Evolutionary conservation across 2,888 invertebrate species (phyloP).

Genomic region (Xanthia togata): DNA sequence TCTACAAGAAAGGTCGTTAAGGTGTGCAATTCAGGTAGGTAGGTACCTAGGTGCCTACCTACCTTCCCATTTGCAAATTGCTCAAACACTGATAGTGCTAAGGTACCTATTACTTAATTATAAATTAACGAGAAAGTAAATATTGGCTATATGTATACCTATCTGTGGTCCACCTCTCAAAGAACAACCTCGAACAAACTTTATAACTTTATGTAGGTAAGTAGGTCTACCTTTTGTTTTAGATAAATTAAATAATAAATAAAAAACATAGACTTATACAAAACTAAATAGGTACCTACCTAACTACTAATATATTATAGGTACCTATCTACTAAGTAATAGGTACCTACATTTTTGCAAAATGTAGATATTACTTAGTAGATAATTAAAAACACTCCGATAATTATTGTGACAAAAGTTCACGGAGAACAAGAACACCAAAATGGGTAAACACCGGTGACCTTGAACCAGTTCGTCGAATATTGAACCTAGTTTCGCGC

Average conservation of each 20-base stretch:
- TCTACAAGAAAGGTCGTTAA: background rate
- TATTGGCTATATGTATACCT: background rate
- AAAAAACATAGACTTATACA: too few relatives aligned
- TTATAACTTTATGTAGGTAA: too few relatives aligned
- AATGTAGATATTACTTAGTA: background rate
- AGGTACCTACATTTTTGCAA: background rate
- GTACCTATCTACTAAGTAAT: too few relatives aligned
- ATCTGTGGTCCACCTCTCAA: background rate
- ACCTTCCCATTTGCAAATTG: background rate
- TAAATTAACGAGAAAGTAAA: background rate
- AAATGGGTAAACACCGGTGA: conserved; percentile 54
- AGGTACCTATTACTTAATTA: too few relatives aligned
- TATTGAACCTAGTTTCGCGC: conserved; percentile 44
- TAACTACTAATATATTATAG: too few relatives aligned
- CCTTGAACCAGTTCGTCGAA: conserved; percentile 62
- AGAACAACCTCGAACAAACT: background rate
- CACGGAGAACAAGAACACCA: conserved; percentile 37
- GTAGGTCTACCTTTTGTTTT: too few relatives aligned
- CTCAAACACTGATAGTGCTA: background rate
- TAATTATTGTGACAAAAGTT: conserved; percentile 17
- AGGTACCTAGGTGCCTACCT: too few relatives aligned
- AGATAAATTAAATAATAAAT: background rate
- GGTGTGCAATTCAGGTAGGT: too few relatives aligned
- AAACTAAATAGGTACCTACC: background rate
- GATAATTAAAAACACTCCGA: background rate